Conservation (phyloP, 1,140 invertebrate genomes). For the Rhopalosiphum maidis region DNA sequence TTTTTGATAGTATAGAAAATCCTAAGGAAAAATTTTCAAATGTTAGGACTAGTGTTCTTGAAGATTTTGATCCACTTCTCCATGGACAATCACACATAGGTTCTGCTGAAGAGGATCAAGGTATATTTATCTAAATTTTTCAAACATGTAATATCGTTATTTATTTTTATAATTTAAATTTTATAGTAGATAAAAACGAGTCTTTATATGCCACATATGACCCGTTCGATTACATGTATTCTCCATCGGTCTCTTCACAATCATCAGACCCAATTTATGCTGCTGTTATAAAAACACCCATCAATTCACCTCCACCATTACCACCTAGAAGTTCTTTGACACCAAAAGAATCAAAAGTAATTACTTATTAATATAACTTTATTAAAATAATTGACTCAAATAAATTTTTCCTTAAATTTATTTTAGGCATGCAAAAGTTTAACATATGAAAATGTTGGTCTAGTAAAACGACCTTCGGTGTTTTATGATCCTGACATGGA, state of each 20-base stretch:
- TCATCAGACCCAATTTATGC: constrained; percentile 80
- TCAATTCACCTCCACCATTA: constrained; percentile 67
- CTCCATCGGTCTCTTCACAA: constrained; percentile 66
- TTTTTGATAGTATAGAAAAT: constrained; percentile 62
- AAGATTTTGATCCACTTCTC: constrained; percentile 83
- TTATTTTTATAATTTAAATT: neutral
- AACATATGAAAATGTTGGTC: constrained; percentile 72
- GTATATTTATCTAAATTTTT: constrained; percentile 34
- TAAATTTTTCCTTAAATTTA: constrained; percentile 64
- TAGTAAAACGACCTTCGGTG: constrained; percentile 70
- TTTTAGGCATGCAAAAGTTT: constrained; percentile 61
- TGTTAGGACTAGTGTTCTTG: constrained; percentile 68
- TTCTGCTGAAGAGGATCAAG: constrained; percentile 33
- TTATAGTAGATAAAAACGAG: constrained; percentile 46
- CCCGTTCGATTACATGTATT: constrained; percentile 83
- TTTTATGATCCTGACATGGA: constrained; percentile 76
- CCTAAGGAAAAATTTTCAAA: constrained; percentile 62
- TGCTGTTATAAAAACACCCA: constrained; percentile 68
- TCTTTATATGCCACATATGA: constrained; percentile 83
- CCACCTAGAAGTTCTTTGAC: constrained; percentile 55
- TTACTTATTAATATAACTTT: neutral
- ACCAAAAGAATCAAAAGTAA: constrained; percentile 48
- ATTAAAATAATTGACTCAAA: constrained; percentile 39
- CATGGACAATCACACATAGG: neutral
- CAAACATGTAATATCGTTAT: neutral